These are phyloP conservation scores for Leucozona laternaria DNA, from an alignment of 2,888 invertebrate species.

Conservation along the genomic window DNA sequence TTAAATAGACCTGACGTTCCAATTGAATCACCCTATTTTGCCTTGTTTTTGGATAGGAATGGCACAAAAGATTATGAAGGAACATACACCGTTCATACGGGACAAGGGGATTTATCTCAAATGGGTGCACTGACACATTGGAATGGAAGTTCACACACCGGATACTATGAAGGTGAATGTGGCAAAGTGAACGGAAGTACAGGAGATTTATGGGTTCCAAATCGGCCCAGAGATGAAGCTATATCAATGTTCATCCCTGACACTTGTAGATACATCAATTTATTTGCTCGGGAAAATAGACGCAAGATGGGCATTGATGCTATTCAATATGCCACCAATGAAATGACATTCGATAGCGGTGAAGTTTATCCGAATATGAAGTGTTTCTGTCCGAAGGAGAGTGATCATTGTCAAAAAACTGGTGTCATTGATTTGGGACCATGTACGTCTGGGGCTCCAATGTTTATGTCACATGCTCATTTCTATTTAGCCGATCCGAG, in stretches of 20 bases:
- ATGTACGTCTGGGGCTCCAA: constrained; percentile 91
- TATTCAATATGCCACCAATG: constrained; percentile 84
- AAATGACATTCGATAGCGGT: constrained; percentile 89
- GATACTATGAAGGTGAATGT: constrained; percentile 87
- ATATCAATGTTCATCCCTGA: constrained; percentile 90
- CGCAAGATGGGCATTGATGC: constrained; percentile 78
- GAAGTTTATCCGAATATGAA: constrained; percentile 85
- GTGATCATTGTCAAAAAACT: constrained; percentile 82
- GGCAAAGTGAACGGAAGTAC: constrained; percentile 89
- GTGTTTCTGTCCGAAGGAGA: constrained; percentile 87
- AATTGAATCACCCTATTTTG: constrained; percentile 90
- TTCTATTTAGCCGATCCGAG: constrained; percentile 89
- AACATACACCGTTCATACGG: constrained; percentile 90
- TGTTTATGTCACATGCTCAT: constrained; percentile 91
- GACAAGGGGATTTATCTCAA: constrained; percentile 86
- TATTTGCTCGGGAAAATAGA: constrained; percentile 77
- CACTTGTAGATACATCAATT: constrained; percentile 88
- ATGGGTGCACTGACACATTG: constrained; percentile 89
- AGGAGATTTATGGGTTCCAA: constrained; percentile 92
- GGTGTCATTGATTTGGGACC: constrained; percentile 89
- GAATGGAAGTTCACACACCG: constrained; percentile 86
- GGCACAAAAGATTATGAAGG: constrained; percentile 89
- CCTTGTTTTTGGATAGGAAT: constrained; percentile 92
- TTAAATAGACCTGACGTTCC: constrained; percentile 83
- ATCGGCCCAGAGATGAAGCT: constrained; percentile 83